These are phyloP conservation scores for Petroica traversi DNA, from an alignment of 2,113 vertebrate species.

Conservation along the genomic window DNA sequence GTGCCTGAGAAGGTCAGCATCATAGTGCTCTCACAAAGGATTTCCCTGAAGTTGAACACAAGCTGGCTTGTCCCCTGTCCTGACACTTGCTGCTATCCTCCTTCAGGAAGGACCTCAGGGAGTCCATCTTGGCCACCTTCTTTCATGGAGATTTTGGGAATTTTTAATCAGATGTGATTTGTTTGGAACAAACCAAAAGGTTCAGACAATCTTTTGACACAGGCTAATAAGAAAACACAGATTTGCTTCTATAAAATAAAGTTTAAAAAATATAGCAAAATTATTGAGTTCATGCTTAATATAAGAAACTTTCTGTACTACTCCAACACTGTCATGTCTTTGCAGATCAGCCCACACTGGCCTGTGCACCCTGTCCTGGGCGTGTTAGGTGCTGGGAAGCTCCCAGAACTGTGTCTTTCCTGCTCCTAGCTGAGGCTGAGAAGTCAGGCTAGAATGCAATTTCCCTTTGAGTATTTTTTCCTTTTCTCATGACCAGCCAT, in stretches of 20 bases:
- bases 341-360: neutral
- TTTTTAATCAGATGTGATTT: neutral
- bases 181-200: neutral
- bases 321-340: neutral
- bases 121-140: neutral
- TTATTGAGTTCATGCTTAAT: neutral
- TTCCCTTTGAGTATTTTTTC: accelerated
- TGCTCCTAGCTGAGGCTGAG: neutral
- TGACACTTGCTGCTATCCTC: neutral
- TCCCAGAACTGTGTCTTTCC: neutral
- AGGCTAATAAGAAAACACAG: neutral
- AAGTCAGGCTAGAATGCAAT: neutral
- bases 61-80: accelerated
- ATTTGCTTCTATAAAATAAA: neutral
- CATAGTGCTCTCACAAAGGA: neutral
- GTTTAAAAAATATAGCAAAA: neutral
- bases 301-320: neutral
- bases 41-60: neutral
- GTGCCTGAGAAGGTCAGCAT: accelerated
- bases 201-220: neutral
- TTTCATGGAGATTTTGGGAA: neutral
- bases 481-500: neutral
- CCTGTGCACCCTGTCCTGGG: neutral
- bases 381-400: neutral
- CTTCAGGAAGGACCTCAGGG: neutral